Percentiles rank a stretch among this genome's conserved stretches.
Conservation (phyloP, 2,888 invertebrate genomes). For the Cephus runcator region DNA sequence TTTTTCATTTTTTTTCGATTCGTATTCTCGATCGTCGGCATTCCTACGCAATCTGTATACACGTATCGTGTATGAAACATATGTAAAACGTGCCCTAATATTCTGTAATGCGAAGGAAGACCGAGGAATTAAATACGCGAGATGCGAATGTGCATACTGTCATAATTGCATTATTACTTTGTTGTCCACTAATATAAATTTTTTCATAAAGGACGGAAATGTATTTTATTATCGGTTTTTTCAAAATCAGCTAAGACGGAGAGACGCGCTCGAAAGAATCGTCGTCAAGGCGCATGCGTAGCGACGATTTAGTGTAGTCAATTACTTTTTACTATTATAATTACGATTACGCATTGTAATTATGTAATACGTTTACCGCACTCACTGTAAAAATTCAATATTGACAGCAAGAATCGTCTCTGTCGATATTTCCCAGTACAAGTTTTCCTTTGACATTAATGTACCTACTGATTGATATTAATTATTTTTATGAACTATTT, state of each 20-base stretch:
- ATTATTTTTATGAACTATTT: conserved; percentile 24
- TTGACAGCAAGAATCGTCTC: conserved; percentile 15
- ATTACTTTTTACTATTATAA: conserved; percentile 7
- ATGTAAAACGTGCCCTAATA: background rate
- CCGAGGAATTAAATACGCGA: background rate
- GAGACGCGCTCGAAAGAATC: background rate
- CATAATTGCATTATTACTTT: background rate
- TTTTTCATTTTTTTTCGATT: background rate
- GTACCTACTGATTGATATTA: conserved; percentile 3
- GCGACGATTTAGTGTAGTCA: background rate
- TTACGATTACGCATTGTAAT: conserved; percentile 14
- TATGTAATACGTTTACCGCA: conserved; percentile 4
- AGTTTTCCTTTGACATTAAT: conserved; percentile 25
- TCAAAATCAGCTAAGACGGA: background rate
- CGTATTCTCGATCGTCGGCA: background rate
- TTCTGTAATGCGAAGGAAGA: background rate
- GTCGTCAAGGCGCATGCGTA: background rate
- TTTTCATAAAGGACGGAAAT: background rate
- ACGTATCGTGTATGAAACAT: background rate
- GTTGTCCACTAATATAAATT: background rate
- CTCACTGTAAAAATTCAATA: conserved; percentile 15
- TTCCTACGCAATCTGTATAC: background rate
- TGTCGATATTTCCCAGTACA: conserved; percentile 16
- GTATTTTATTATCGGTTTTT: background rate
- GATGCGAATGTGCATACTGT: background rate